Percentiles rank a stretch among this genome's conserved stretches.
These are phyloP conservation scores for Drosophila nigricruria DNA, from an alignment of 2,888 invertebrate genomes.

Conservation along the genomic window DNA sequence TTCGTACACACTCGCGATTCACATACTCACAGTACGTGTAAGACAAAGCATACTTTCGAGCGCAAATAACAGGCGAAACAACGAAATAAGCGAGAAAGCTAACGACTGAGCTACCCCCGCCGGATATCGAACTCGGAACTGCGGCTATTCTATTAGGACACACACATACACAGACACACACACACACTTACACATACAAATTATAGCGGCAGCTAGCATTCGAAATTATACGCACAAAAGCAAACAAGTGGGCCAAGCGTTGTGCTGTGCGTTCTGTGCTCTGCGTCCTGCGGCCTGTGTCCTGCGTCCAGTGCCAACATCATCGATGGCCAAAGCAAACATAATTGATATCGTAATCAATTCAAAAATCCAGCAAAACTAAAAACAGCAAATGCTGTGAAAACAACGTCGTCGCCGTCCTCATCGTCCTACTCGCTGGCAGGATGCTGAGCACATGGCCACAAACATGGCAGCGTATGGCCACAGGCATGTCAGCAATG, in stretches of 20 bases:
- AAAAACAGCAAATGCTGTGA: conserved; percentile 78
- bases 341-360: conserved; percentile 84
- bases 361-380: conserved; percentile 82
- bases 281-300: conserved; percentile 5
- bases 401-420: conserved; percentile 49
- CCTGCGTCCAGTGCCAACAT: conserved; percentile 40
- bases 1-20: background rate
- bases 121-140: conserved; percentile 47
- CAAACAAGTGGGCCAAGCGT: conserved; percentile 66
- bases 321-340: conserved; percentile 78
- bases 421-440: conserved; percentile 31
- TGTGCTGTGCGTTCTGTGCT: conserved; percentile 6
- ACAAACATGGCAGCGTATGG: conserved; percentile 54
- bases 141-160: conserved; percentile 68
- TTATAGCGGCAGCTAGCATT: conserved; percentile 46
- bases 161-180: conserved; percentile 15
- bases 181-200: conserved; percentile 44
- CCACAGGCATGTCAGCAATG: conserved; percentile 72
- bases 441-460: conserved; percentile 38
- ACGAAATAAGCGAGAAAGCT: conserved; percentile 58
- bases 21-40: conserved; percentile 28
- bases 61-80: conserved; percentile 72
- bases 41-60: conserved; percentile 78
- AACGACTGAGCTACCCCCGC: conserved; percentile 53
- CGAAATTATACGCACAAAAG: conserved; percentile 75